Evolutionary conservation across 2,797 vertebrate genomes (phyloP), one percentile per base, ranked within the genome.

Genomic region (Hyperoplus immaculatus): DNA sequence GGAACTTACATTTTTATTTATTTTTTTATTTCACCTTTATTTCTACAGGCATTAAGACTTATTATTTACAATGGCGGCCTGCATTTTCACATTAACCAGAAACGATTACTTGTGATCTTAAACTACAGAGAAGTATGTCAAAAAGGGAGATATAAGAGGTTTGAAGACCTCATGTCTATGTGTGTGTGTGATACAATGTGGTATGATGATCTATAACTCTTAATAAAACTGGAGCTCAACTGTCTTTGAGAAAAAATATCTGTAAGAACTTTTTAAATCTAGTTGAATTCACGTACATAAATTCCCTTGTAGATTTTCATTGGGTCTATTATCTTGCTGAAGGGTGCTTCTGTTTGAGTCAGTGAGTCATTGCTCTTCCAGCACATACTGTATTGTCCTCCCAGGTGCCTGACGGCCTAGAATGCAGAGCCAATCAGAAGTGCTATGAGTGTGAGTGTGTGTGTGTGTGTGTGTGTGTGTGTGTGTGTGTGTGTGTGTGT

Each of bases 281-380:
- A 29, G 29, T 29, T 29, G 29, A 29, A 29, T 29, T 29, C 29
- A 29, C 29, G 29, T 29, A 21, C 21, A 21, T 21, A 29, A 29
- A 46, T 29, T n/a, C 43, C 49, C 41, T 46, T 16, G 14, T 16
- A 21, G 4, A 49, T 38, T 51, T 9, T 13, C 2, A 65, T n/a
- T 49, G 12, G 3, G 4, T 39, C 2, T 43, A 46, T 45, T 36
- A 54, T 38, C 18, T 73, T 0, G 0, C 4, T 42, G 6, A 73
- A 71, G 50, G 21, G 56, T 64, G 46, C 56, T 41, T 68, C 43
- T 68, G 46, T 14, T 65, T 68, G 47, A 77, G 51, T 72, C 8
- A 46, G 57, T 76, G 82, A 81, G 67, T 84, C 77, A 81, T 58
- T 82, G 53, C 65, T 72, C 59, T 69, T 74, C 51, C 66, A 47